Percentiles rank a stretch among this genome's conserved stretches.
phyloP scores from a whole-genome alignment of 2,797 vertebrate species.

The Rhinatrema bivittatum region DNA sequence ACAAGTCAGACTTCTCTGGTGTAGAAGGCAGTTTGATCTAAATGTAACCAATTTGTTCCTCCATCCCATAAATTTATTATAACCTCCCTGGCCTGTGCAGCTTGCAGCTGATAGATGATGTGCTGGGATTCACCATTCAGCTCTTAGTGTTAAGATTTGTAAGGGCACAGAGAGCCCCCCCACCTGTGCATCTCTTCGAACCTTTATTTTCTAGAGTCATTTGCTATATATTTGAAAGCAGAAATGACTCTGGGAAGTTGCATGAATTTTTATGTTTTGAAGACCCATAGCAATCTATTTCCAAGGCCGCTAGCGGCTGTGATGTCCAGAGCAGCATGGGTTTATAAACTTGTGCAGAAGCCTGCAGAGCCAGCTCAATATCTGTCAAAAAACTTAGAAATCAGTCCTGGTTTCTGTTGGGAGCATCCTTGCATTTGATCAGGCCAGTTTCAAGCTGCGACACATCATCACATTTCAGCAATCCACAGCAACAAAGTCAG shows the following conservation, averaged over 20 bases:
- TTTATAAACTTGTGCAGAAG: not conserved
- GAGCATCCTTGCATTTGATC: not conserved
- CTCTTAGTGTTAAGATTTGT: no score
- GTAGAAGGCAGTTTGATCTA: no score
- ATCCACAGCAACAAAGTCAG: not conserved
- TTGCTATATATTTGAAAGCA: not conserved
- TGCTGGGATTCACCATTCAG: no score
- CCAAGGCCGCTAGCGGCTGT: not conserved
- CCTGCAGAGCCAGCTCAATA: not conserved
- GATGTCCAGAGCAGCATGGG: not conserved
- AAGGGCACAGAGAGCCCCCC: no score
- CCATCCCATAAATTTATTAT: no score
- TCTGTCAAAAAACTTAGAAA: not conserved
- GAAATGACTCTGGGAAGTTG: fast-evolving
- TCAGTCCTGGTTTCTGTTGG: not conserved
- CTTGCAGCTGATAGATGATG: no score
- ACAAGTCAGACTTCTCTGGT: no score
- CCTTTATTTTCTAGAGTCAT: no score
- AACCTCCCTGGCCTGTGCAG: no score
- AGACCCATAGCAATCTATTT: not conserved
- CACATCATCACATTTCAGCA: not conserved
- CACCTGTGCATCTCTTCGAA: no score
- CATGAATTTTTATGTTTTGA: not conserved
- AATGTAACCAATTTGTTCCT: no score
- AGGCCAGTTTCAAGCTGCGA: not conserved